phyloP scores from a whole-genome alignment of 2,113 vertebrate genomes.

The Hylia prasina region DNA sequence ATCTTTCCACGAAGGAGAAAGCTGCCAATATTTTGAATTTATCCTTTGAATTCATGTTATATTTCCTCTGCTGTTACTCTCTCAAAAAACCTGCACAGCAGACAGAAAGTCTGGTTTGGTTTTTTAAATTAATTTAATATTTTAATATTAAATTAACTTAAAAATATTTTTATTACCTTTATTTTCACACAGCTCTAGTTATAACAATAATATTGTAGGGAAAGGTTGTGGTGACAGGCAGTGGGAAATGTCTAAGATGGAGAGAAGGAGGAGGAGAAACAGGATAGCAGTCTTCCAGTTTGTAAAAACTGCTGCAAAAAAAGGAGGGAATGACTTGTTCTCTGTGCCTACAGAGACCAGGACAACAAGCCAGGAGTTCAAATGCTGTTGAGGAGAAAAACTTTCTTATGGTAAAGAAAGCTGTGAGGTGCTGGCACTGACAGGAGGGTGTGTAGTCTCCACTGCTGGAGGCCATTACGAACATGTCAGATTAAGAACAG shows the following conservation, averaged over 20 bases:
- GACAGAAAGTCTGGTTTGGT: not conserved
- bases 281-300: not conserved
- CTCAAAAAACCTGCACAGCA: not conserved
- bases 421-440: not conserved
- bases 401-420: not conserved
- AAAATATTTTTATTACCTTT: not conserved
- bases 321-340: not conserved
- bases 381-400: not conserved
- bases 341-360: not conserved
- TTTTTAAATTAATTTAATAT: not conserved
- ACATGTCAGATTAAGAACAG: not conserved
- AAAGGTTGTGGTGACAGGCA: not conserved
- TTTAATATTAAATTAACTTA: not conserved
- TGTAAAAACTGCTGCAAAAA: not conserved
- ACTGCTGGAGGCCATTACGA: not conserved
- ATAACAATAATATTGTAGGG: not conserved
- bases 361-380: not conserved
- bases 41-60: not conserved
- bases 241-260: not conserved
- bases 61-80: not conserved
- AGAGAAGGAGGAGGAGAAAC: not conserved
- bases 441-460: not conserved
- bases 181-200: not conserved
- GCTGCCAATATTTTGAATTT: not conserved
- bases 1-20: not conserved